These are phyloP conservation scores for Agrilus planipennis DNA, from an alignment of 1,140 invertebrate species.

Conservation along the genomic window DNA sequence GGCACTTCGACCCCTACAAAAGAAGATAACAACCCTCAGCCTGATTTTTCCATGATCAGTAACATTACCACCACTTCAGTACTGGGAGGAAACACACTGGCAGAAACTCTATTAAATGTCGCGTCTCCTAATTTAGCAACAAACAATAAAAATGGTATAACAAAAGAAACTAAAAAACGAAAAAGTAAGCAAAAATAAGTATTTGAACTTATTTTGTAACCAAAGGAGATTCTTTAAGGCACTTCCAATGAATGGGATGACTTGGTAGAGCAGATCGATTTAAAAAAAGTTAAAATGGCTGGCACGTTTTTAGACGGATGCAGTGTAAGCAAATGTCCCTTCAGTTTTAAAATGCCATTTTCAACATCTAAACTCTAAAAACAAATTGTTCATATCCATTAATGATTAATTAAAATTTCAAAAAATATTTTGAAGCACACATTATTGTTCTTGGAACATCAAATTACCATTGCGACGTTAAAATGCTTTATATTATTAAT, in stretches of 20 bases:
- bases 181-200: not conserved
- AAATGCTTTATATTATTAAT: too few species aligned
- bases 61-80: not conserved
- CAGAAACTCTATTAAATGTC: too few species aligned
- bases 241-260: slow-evolving; percentile 9
- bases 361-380: too few species aligned
- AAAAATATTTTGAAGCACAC: too few species aligned
- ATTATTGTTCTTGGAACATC: too few species aligned
- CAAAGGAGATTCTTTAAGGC: too few species aligned
- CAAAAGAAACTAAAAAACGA: not conserved
- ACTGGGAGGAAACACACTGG: not conserved
- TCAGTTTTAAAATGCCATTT: too few species aligned
- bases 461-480: too few species aligned
- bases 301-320: slow-evolving; percentile 76
- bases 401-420: too few species aligned
- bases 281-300: slow-evolving; percentile 52
- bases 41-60: slow-evolving; percentile 30
- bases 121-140: not conserved
- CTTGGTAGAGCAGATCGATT: slow-evolving; percentile 43
- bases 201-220: too few species aligned
- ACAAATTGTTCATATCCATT: too few species aligned
- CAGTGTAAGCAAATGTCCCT: slow-evolving; percentile 49
- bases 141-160: slow-evolving; percentile 1
- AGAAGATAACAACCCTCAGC: slow-evolving; percentile 29
- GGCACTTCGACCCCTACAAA: slow-evolving; percentile 44